phyloP scores from a whole-genome alignment of 2,888 invertebrate genomes.

The Norana najaformis region DNA sequence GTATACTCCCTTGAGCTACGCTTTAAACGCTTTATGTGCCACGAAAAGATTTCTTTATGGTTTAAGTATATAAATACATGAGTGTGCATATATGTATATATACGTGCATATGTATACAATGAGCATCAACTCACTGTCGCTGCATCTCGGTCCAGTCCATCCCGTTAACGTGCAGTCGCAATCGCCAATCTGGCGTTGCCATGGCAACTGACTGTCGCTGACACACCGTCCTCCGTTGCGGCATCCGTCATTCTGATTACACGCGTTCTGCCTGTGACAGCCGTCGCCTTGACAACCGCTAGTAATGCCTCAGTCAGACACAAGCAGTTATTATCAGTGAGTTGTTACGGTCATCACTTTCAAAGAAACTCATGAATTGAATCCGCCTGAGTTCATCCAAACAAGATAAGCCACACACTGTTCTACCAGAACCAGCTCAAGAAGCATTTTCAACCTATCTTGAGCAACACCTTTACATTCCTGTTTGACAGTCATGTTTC shows the following conservation, averaged over 20 bases:
- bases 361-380: background rate
- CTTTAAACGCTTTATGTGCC: too few species aligned
- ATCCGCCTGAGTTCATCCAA: background rate
- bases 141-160: slow-evolving; percentile 2
- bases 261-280: background rate
- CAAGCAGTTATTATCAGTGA: background rate
- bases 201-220: background rate
- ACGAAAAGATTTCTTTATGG: too few species aligned
- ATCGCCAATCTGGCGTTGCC: background rate
- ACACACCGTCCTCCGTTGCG: background rate
- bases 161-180: slow-evolving; percentile 2
- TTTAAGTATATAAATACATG: too few species aligned
- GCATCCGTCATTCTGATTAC: background rate
- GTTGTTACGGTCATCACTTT: background rate
- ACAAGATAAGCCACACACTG: background rate
- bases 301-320: background rate
- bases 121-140: slow-evolving; percentile 7
- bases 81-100: too few species aligned
- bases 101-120: background rate
- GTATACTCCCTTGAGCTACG: too few species aligned
- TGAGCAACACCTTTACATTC: too few species aligned
- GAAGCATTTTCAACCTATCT: too few species aligned
- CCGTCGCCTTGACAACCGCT: background rate
- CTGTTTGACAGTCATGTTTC: background rate
- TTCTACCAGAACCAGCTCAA: background rate